Evolutionary conservation across 2,797 vertebrate species (phyloP).

Genomic region (Avahi laniger): DNA sequence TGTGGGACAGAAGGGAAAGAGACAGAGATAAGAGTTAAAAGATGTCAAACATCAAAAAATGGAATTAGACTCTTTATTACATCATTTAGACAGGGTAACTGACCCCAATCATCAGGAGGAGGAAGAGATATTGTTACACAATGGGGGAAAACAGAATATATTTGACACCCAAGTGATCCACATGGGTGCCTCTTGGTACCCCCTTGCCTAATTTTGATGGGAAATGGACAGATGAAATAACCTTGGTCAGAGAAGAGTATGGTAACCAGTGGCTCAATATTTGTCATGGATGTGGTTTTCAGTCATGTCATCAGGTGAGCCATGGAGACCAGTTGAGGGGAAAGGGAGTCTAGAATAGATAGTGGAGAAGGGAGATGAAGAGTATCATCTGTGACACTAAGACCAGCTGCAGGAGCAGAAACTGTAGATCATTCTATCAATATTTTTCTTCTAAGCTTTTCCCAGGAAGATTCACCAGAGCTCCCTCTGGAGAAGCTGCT

Average conservation of each 20-base stretch:
- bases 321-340: background rate
- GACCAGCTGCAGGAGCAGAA: background rate
- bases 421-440: background rate
- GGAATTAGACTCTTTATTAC: background rate
- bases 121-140: background rate
- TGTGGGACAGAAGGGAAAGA: background rate
- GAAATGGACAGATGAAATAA: background rate
- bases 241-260: background rate
- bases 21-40: background rate
- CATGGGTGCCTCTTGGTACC: background rate
- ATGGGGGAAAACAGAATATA: background rate
- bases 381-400: background rate
- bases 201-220: background rate
- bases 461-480: background rate
- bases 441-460: background rate
- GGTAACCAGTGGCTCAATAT: background rate
- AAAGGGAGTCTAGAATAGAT: background rate
- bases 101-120: background rate
- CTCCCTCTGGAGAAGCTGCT: background rate
- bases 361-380: background rate
- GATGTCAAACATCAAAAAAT: background rate
- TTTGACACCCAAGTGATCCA: background rate
- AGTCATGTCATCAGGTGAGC: background rate
- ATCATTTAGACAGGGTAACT: background rate
- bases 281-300: background rate